Evolutionary conservation across 2,888 invertebrate species (phyloP).

Genomic region (Sinotaia quadrata): DNA sequence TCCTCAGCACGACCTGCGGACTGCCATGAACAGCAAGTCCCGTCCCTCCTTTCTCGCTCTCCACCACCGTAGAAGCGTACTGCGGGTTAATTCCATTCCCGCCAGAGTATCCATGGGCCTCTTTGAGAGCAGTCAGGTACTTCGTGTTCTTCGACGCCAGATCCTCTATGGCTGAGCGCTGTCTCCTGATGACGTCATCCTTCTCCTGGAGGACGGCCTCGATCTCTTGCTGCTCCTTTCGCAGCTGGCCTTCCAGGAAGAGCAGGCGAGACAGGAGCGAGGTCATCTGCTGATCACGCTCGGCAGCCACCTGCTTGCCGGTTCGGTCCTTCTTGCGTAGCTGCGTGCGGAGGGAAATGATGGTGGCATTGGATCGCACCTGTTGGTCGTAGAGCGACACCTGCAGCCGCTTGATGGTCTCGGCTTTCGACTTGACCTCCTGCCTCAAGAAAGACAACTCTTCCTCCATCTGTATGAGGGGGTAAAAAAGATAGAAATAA

Average conservation of each 20-base stretch:
- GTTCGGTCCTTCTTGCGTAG: constrained; percentile 48
- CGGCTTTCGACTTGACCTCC: constrained; percentile 28
- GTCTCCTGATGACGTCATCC: constrained; percentile 50
- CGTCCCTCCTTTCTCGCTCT: constrained; percentile 19
- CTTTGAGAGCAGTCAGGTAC: constrained; percentile 51
- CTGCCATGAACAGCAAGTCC: constrained; percentile 26
- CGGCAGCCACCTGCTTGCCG: constrained; percentile 37
- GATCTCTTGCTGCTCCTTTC: constrained; percentile 52
- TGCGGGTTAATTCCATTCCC: constrained; percentile 44
- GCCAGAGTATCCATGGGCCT: constrained; percentile 49
- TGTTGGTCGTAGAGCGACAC: constrained; percentile 45
- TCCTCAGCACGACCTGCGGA: constrained; percentile 15
- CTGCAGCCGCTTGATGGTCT: constrained; percentile 44
- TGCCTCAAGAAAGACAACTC: constrained; percentile 31
- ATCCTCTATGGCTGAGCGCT: constrained; percentile 50
- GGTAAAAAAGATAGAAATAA: too few species aligned
- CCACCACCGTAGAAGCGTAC: constrained; percentile 5
- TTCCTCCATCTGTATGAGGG: constrained; percentile 20
- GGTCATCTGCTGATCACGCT: constrained; percentile 51
- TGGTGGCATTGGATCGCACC: constrained; percentile 44
- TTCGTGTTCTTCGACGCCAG: constrained; percentile 52
- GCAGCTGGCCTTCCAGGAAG: constrained; percentile 56
- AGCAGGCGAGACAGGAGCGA: constrained; percentile 57
- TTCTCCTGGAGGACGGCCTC: constrained; percentile 47
- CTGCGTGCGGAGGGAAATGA: constrained; percentile 49